Evolutionary conservation across 2,888 invertebrate species (phyloP), one percentile per base, ranked within the genome.

Genomic region (Orthosia gothica): DNA sequence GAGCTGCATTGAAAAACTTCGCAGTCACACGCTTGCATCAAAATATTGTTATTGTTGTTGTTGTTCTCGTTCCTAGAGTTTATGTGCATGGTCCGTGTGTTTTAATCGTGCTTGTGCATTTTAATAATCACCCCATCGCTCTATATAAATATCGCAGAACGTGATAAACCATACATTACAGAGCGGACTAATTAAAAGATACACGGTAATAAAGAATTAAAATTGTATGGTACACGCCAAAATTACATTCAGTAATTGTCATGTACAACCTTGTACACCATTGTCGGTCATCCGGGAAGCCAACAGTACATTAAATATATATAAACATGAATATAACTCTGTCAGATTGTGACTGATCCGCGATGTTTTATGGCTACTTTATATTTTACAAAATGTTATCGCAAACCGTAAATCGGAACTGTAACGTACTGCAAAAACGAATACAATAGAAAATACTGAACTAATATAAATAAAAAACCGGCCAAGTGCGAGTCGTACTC

Each of bases 281-380:
- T 82, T 87, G 85, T 87, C 86, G 74, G 76, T 71, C 89, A 89
- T 91, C 91, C 91, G 89, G 89, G 85, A 89, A 87, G 87, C 82
- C 79, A 81, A 78, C 74, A 75, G 65, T 75, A 74, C 84, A 79
- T 69, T 77, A 79, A 81, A 83, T 61, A 75, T 71, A 72, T 61
- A 70, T 75, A 72, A 66, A 79, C 71, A 68, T 76, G 74, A 76
- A 68, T 58, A 76, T 67, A 76, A 54, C 52, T 64, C 54, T 61
- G 65, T 64, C 71, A 63, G 81, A 70, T 70, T 76, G 80, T 58
- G 57, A 49, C 62, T 73, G 70, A 79, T 62, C 55, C 82, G 73
- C 77, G 75, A 70, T 45, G 77, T 79, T 85, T 86, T 83, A 87
- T 85, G 81, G 70, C 74, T 73, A 76, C 68, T 86, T 83, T 88